These are phyloP conservation scores for Geococcyx californianus DNA, from an alignment of 2,113 vertebrate genomes.

Conservation along the genomic window DNA sequence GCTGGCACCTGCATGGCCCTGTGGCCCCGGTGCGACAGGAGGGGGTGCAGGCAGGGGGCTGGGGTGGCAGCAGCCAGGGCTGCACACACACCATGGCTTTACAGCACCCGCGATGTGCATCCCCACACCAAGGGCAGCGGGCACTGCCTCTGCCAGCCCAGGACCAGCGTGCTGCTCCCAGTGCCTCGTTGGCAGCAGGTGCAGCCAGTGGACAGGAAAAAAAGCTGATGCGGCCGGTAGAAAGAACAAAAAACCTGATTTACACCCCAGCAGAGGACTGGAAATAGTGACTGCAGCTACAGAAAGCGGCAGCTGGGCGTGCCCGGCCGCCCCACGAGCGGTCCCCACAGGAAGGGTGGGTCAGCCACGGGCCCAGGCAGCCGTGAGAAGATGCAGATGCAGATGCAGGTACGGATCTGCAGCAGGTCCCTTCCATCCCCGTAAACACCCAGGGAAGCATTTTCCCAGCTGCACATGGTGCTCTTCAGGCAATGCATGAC, in stretches of 20 bases:
- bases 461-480: accelerated
- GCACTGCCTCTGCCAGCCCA: accelerated
- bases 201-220: accelerated
- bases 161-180: accelerated
- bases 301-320: not conserved
- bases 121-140: accelerated
- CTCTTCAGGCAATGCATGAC: accelerated
- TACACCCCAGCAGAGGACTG: not conserved
- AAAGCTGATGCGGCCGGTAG: too few relatives aligned
- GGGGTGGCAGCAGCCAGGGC: not conserved
- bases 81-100: accelerated
- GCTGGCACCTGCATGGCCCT: not conserved
- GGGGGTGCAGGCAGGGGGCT: not conserved
- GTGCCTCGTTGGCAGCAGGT: not conserved
- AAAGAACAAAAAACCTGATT: too few relatives aligned
- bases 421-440: not conserved
- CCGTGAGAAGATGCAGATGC: not conserved
- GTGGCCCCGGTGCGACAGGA: accelerated
- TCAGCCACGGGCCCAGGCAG: not conserved
- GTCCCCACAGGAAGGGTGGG: constrained; percentile 30
- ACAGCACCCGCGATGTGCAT: accelerated
- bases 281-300: not conserved
- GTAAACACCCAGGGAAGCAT: not conserved
- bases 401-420: not conserved
- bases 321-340: not conserved